A percentile compares a stretch with the other conserved stretches of the same genome.
These are phyloP conservation scores for Asbolus verrucosus DNA, from an alignment of 1,140 invertebrate species.

Conservation along the genomic window DNA sequence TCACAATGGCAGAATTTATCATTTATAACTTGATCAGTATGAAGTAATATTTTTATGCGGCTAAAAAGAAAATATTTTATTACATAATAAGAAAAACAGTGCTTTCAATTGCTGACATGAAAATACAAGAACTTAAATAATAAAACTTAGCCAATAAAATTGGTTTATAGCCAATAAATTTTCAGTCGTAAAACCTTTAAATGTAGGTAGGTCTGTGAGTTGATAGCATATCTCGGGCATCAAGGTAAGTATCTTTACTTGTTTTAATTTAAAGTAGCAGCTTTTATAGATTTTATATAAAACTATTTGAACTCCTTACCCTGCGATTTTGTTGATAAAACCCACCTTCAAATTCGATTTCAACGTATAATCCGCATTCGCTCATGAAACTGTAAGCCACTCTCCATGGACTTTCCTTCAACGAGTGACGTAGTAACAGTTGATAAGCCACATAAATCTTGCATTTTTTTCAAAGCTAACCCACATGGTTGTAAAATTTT, in stretches of 20 bases:
- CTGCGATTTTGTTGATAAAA: conserved; percentile 14
- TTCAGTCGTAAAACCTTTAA: conserved; percentile 59
- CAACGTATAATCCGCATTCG: neutral
- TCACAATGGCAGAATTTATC: conserved; percentile 40
- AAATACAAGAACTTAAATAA: conserved; percentile 64
- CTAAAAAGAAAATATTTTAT: conserved; percentile 59
- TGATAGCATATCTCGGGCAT: conserved; percentile 55
- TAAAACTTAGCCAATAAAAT: conserved; percentile 63
- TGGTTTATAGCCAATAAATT: conserved; percentile 63
- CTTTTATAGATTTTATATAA: conserved; percentile 49
- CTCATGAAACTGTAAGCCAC: no score
- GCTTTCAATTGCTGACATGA: conserved; percentile 63
- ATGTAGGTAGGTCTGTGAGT: conserved; percentile 53
- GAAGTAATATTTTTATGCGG: conserved; percentile 47
- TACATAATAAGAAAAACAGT: conserved; percentile 61
- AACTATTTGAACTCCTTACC: conserved; percentile 36
- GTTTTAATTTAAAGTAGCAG: conserved; percentile 52
- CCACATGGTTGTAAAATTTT: no score
- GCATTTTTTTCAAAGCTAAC: no score
- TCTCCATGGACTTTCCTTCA: no score
- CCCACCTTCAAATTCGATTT: conserved; percentile 10
- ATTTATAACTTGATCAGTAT: conserved; percentile 47
- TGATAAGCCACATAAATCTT: no score
- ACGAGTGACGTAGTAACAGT: no score
- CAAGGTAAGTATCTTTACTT: conserved; percentile 53